Percentiles rank a stretch among this genome's conserved stretches.
Evolutionary conservation across 2,888 invertebrate genomes (phyloP).

Genomic region (Allacma fusca): DNA sequence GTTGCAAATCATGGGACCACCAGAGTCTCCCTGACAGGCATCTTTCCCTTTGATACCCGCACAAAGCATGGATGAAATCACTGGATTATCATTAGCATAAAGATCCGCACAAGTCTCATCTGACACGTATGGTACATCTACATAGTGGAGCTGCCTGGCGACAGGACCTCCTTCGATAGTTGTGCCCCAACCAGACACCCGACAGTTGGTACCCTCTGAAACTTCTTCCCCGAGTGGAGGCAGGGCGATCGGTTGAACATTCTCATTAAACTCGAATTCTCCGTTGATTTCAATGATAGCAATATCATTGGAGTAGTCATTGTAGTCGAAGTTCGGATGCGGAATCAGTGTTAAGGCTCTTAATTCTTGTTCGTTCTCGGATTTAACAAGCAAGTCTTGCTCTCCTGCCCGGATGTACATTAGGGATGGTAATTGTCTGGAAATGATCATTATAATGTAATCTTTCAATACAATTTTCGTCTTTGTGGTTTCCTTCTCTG

Average conservation of each 20-base stretch:
- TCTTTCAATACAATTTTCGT: too few species aligned
- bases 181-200: slow-evolving; percentile 29
- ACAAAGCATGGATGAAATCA: slow-evolving; percentile 24
- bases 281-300: slow-evolving; percentile 21
- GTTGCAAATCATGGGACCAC: slow-evolving; percentile 33
- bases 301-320: slow-evolving; percentile 21
- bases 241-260: slow-evolving; percentile 19
- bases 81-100: neutral
- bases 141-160: slow-evolving; percentile 25
- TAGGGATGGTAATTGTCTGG: neutral
- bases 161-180: slow-evolving; percentile 12
- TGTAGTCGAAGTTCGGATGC: slow-evolving; percentile 26
- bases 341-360: neutral
- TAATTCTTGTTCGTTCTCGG: slow-evolving; percentile 28
- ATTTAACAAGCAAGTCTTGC: neutral
- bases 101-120: neutral
- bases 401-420: slow-evolving; percentile 20
- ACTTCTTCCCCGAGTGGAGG: neutral
- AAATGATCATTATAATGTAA: too few species aligned
- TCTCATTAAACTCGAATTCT: slow-evolving; percentile 5
- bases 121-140: slow-evolving; percentile 21
- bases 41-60: slow-evolving; percentile 19
- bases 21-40: slow-evolving; percentile 34
- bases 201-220: neutral
- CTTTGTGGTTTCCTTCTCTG: too few species aligned